Evolutionary conservation across 2,797 vertebrate genomes (phyloP), one percentile per base, ranked within the genome.

Genomic region (Sciaenops ocellatus): DNA sequence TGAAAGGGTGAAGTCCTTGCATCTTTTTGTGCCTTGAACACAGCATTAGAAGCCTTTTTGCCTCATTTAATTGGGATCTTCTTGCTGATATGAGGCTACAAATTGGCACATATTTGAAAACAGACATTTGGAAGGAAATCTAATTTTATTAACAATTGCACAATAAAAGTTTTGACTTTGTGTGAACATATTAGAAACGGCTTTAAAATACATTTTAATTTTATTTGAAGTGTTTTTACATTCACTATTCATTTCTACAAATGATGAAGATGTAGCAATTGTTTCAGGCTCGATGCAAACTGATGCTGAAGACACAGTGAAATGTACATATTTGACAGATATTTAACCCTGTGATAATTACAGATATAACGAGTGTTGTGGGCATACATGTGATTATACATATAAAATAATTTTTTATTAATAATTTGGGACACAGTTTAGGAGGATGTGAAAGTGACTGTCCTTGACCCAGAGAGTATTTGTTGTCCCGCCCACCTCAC

Each of bases 401-500:
- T 38, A 9, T 38, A 9, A 9, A 38, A 38, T 38, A 38, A 6
- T 13, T 34, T 57, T 17, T 62, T 11, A 1, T 11, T 55, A 3
- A 15, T 20, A 3, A 51, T 34, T 3, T 65, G 9, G 13, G 13
- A 54, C 16, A 22, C 1, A 68, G 11, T 1, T 26, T 3, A 3
- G 1, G 4, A 59, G 18, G 17, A 20, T n/a, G 20, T 46, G 9
- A 55, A 65, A 24, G 47, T 42, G 24, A 51, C 26, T 6, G 26
- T 6, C 11, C 15, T 17, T 48, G 28, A 65, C 9, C 10, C 44
- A 64, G 15, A 38, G 3, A 55, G 3, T 13, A 26, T 1, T 3
- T 22, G 17, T 75, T 15, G 63, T 22, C 85, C 93, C 91, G 84
- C 95, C 93, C 22, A 59, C 57, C 9, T 34, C 13, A 1, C 12